Evolutionary conservation across 2,113 vertebrate species (phyloP).

Genomic region (Corythaeola cristata): DNA sequence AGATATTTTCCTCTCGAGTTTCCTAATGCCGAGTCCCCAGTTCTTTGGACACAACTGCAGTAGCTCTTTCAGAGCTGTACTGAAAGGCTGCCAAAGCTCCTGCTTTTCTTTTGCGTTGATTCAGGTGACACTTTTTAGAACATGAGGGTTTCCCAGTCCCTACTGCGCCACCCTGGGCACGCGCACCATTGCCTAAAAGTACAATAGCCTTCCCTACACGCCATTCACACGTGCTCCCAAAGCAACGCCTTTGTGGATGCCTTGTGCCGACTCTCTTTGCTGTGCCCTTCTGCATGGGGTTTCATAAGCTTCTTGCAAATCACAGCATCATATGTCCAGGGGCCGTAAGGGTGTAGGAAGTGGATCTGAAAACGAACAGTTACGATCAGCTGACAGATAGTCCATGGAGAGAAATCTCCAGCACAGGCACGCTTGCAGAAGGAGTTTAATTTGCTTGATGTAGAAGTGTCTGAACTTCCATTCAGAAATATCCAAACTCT

Average conservation of each 20-base stretch:
- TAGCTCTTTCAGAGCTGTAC: not conserved
- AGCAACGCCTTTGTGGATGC: not conserved
- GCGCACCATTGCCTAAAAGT: not conserved
- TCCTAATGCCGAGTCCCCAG: not conserved
- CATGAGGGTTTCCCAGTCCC: not conserved
- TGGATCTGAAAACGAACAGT: not conserved
- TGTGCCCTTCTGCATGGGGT: not conserved
- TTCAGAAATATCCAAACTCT: not conserved
- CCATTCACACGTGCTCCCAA: fast-evolving
- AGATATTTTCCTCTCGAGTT: not conserved
- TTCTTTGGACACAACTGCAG: not conserved
- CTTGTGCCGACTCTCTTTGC: not conserved
- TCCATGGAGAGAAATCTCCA: not conserved
- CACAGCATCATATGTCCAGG: not conserved
- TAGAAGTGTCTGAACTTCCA: not conserved
- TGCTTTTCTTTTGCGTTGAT: not conserved
- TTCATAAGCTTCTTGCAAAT: not conserved
- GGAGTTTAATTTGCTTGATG: not conserved
- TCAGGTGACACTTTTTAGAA: not conserved
- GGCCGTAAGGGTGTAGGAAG: not conserved
- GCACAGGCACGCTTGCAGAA: fast-evolving
- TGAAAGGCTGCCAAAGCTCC: not conserved
- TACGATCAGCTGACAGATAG: fast-evolving
- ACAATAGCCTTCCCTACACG: not conserved
- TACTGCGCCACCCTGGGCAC: not conserved